Evolutionary conservation across 2,797 vertebrate genomes (phyloP).

Genomic region (Danio tinwini): DNA sequence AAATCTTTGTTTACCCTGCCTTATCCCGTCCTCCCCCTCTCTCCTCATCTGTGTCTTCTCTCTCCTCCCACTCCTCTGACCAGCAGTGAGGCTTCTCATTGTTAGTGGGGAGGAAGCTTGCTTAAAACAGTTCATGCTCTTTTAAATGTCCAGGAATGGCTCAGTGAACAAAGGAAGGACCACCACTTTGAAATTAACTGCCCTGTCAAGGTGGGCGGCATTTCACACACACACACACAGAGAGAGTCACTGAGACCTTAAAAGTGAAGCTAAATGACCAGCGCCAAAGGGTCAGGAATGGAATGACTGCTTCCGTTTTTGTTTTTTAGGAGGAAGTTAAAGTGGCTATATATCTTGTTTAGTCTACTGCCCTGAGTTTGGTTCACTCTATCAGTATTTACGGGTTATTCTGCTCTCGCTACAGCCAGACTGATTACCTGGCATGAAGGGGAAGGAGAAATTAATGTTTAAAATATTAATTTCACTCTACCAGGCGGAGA

Average conservation of each 20-base stretch:
- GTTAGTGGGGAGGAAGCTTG: constrained; percentile 46
- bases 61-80: constrained; percentile 56
- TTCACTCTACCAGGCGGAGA: neutral
- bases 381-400: neutral
- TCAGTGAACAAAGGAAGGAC: constrained; percentile 57
- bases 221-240: constrained; percentile 53
- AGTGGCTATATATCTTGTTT: neutral
- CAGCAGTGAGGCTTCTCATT: constrained; percentile 53
- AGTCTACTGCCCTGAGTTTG: constrained; percentile 1
- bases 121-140: constrained; percentile 56
- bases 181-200: constrained; percentile 66
- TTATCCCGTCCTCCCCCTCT: constrained; percentile 51
- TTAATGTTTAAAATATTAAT: constrained; percentile 10
- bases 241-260: constrained; percentile 26
- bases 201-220: constrained; percentile 60
- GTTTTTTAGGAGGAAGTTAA: constrained; percentile 31
- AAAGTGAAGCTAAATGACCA: constrained; percentile 43
- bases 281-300: constrained; percentile 37
- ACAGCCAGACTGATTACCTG: neutral
- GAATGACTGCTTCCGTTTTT: constrained; percentile 20
- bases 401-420: neutral
- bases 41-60: constrained; percentile 46
- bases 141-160: constrained; percentile 62
- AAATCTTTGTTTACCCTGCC: constrained; percentile 56
- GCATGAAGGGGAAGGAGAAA: constrained; percentile 6